These are phyloP conservation scores for Calephelis perditalis DNA, from an alignment of 2,888 invertebrate genomes.

Conservation along the genomic window DNA sequence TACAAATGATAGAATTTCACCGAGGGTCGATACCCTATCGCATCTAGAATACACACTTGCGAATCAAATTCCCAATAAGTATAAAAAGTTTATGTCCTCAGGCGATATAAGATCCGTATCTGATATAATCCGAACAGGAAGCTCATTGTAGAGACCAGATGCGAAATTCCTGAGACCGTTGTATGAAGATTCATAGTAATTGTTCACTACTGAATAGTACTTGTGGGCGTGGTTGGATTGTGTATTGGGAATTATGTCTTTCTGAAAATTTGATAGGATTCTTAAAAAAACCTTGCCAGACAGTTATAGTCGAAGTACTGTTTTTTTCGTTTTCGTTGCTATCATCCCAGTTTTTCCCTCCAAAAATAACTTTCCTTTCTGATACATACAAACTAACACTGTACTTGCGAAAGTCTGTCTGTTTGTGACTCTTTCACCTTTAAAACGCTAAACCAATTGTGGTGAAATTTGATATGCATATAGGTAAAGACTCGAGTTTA, in stretches of 20 bases:
- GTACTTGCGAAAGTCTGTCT: too few species aligned
- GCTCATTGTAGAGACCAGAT: conserved; percentile 68
- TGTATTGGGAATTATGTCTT: conserved; percentile 47
- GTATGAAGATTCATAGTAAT: conserved; percentile 38
- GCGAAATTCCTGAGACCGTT: conserved; percentile 64
- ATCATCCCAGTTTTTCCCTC: too few species aligned
- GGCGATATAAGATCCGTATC: conserved; percentile 67
- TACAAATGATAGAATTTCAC: too few species aligned
- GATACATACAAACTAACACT: neutral
- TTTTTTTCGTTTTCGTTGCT: neutral
- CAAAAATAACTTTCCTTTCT: neutral
- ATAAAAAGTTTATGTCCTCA: conserved; percentile 52
- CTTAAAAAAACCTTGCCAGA: conserved; percentile 32
- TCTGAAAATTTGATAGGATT: conserved; percentile 41
- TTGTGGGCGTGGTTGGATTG: conserved; percentile 66
- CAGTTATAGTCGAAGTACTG: conserved; percentile 24
- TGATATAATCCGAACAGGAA: conserved; percentile 75
- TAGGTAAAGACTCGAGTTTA: too few species aligned
- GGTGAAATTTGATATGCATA: too few species aligned
- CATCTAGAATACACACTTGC: conserved; percentile 37
- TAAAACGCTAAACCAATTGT: too few species aligned
- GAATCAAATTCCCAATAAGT: conserved; percentile 43
- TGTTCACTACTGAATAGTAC: conserved; percentile 44
- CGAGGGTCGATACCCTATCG: too few species aligned
- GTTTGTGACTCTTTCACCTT: too few species aligned